Evolutionary conservation across 1,140 invertebrate species (phyloP).

Genomic region (Drosophila bocki): DNA sequence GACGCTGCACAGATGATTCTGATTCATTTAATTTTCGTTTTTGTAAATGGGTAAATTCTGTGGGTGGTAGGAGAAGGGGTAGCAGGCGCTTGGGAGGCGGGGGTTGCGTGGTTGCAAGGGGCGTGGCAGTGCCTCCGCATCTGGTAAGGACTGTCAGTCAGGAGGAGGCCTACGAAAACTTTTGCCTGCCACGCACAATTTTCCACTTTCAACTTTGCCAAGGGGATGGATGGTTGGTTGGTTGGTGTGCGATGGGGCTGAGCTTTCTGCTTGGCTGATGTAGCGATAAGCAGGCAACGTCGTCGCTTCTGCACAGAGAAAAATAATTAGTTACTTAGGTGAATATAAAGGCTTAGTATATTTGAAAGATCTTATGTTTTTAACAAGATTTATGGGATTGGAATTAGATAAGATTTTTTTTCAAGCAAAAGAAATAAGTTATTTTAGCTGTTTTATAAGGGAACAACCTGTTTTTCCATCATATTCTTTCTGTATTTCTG

Average conservation of each 20-base stretch:
- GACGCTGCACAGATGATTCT: constrained; percentile 69
- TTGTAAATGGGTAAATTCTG: constrained; percentile 51
- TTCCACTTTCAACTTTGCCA: constrained; percentile 78
- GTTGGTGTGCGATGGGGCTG: constrained; percentile 38
- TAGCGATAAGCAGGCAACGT: constrained; percentile 75
- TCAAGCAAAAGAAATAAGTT: too few relatives aligned
- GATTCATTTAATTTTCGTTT: constrained; percentile 75
- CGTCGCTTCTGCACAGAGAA: constrained; percentile 16
- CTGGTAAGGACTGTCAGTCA: constrained; percentile 61
- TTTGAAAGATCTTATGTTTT: too few relatives aligned
- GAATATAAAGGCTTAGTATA: too few relatives aligned
- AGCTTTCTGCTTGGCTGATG: constrained; percentile 82
- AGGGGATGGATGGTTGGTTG: background rate
- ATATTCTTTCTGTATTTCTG: too few relatives aligned
- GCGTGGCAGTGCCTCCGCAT: constrained; percentile 32
- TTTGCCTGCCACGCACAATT: constrained; percentile 82
- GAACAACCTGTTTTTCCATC: too few relatives aligned
- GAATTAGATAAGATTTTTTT: background rate
- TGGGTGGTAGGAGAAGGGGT: background rate
- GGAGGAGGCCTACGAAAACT: constrained; percentile 53
- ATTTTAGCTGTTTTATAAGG: too few relatives aligned
- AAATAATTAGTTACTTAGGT: background rate
- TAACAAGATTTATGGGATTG: background rate
- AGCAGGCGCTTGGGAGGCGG: background rate
- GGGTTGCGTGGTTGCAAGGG: constrained; percentile 10